Percentiles rank a stretch among this genome's conserved stretches.
Conservation (phyloP, 2,113 vertebrate genomes). For the Lepisosteus oculatus region DNA sequence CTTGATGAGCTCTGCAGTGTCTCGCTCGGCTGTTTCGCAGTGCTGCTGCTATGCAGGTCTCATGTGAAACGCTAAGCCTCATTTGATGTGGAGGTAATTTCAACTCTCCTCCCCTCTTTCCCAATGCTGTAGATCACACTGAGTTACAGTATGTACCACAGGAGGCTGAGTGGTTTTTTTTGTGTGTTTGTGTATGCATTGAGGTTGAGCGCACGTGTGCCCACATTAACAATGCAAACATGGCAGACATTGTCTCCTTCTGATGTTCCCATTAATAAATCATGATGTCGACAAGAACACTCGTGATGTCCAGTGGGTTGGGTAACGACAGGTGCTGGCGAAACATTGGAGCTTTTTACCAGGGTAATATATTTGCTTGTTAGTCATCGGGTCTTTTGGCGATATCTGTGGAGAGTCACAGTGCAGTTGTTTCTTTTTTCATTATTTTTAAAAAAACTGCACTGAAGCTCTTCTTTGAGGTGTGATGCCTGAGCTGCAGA, state of each 20-base stretch:
- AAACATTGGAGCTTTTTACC: constrained; percentile 14
- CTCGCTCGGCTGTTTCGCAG: constrained; percentile 2
- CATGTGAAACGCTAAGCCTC: neutral
- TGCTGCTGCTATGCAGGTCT: neutral
- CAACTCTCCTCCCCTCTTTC: neutral
- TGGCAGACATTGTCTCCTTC: constrained; percentile 40
- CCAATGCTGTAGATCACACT: too few species aligned
- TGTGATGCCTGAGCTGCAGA: too few species aligned
- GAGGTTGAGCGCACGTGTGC: constrained; percentile 9
- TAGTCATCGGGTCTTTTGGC: too few species aligned
- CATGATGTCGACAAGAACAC: constrained; percentile 41
- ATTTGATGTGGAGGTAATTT: neutral
- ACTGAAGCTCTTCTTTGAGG: too few species aligned
- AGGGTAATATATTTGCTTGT: too few species aligned
- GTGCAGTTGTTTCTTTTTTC: constrained; percentile 1
- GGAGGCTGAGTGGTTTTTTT: neutral
- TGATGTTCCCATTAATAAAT: constrained; percentile 70
- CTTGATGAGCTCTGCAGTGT: constrained; percentile 29
- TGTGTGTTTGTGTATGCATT: constrained; percentile 4
- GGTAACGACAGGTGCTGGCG: constrained; percentile 45
- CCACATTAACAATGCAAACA: neutral
- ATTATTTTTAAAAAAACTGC: too few species aligned
- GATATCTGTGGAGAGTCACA: neutral
- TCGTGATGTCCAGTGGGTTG: constrained; percentile 36
- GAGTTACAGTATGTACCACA: too few species aligned